phyloP scores from a whole-genome alignment of 30 jellyfish, hydroid and myxozoan species.

The Pelagia noctiluca region DNA sequence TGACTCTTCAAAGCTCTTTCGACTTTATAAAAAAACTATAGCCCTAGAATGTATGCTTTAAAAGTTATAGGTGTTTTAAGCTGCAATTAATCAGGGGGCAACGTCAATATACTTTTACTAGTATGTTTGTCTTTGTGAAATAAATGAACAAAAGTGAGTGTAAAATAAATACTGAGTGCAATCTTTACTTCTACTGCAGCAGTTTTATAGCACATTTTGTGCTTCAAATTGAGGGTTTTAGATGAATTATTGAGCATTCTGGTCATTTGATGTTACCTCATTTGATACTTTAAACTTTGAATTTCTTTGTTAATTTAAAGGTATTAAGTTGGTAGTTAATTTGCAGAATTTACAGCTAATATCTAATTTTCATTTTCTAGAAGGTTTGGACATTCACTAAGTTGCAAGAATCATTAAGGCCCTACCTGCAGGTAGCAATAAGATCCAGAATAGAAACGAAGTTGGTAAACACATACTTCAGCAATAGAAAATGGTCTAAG shows the following conservation, averaged over 20 bases:
- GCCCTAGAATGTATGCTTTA: conserved; percentile 13
- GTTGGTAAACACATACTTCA: not conserved
- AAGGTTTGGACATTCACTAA: not conserved
- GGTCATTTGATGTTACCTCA: conserved; percentile 6
- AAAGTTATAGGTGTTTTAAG: conserved; percentile 26
- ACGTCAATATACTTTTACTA: conserved; percentile 6
- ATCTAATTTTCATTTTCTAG: not conserved
- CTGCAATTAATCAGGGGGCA: conserved; percentile 35
- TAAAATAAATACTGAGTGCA: not conserved
- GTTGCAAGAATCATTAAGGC: not conserved
- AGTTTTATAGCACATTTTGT: not conserved
- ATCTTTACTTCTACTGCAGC: conserved; percentile 14
- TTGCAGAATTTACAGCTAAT: not conserved
- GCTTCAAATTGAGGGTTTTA: conserved; percentile 28
- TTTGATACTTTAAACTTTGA: not conserved
- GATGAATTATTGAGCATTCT: conserved; percentile 19
- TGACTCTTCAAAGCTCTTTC: conserved; percentile 11
- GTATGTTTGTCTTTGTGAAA: conserved; percentile 8
- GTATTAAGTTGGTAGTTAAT: not conserved
- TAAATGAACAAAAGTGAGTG: not conserved
- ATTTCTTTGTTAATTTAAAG: not conserved
- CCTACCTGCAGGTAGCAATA: not conserved
- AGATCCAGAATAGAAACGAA: not conserved
- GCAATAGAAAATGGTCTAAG: not conserved
- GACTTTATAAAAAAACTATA: conserved; percentile 23